Evolutionary conservation across 2,113 vertebrate species (phyloP).

Genomic region (Grammomys dolichurus): DNA sequence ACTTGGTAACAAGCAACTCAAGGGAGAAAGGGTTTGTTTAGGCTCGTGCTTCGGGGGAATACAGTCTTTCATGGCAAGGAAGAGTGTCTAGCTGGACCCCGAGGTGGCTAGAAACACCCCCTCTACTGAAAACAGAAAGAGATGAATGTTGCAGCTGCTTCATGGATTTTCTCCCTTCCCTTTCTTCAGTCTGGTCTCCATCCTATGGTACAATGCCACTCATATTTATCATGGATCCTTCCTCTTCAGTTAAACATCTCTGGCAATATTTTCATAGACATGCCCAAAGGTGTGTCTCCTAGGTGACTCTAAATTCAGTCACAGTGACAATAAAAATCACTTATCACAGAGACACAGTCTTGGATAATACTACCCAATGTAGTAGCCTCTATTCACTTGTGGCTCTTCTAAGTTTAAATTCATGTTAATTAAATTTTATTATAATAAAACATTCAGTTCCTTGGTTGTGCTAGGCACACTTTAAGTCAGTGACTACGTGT

Average conservation of each 20-base stretch:
- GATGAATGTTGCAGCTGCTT: background rate
- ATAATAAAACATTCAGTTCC: slow-evolving; percentile 1
- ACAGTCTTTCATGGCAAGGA: background rate
- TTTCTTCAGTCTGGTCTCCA: background rate
- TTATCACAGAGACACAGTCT: background rate
- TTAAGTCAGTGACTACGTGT: background rate
- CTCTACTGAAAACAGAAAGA: background rate
- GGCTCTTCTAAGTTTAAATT: slow-evolving; percentile 45
- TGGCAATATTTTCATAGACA: background rate
- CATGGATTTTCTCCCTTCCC: no score
- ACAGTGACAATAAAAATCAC: background rate
- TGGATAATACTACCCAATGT: background rate
- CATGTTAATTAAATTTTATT: background rate
- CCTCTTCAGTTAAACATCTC: no score
- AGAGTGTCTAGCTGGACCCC: no score
- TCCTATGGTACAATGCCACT: background rate
- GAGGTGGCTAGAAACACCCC: background rate
- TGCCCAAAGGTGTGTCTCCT: background rate
- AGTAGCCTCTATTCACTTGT: background rate
- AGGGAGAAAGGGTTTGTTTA: background rate
- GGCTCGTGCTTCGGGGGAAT: background rate
- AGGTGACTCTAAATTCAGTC: background rate
- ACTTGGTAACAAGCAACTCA: background rate
- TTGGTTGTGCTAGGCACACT: background rate
- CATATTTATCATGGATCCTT: background rate